Evolutionary conservation across 2,888 invertebrate genomes (phyloP), one percentile per base, ranked within the genome.

Genomic region (Acheta domesticus): DNA sequence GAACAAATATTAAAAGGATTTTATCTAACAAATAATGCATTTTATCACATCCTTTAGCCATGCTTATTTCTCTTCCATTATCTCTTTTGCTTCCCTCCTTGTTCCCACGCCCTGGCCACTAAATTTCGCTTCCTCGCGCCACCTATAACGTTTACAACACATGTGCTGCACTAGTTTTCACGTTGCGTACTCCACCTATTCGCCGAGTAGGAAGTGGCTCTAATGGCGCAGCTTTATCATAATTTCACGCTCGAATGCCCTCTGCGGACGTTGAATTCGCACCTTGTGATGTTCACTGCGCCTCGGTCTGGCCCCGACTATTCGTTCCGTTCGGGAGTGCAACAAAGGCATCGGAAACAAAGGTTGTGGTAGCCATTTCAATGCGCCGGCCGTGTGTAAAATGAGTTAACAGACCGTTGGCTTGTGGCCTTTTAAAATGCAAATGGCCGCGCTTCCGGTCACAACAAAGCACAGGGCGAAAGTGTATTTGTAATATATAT

Each of bases 381-480:
- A 62, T 62, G 62, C n/a, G 62, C 16, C n/a, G 62, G n/a, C 14
- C 62, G 14, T 8, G 14, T 62, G n/a, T n/a, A 62, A 62, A 62
- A 62, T 62, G 62, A 62, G 62, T 62, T 62, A 62, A 62, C 62
- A 62, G 62, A 62, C 62, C 62, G 62, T 62, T 62, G 62, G 62
- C 62, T 62, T 62, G 62, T 19, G 62, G 62, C 62, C 62, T 62
- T 62, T 62, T 62, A 62, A 62, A 62, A 62, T 62, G 62, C 62
- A 62, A 62, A 62, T 62, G 62, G 62, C n/a, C 4, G 62, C 62
- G 62, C 16, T 62, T 62, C 62, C 62, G 62, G 62, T 62, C 14
- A 62, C 62, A 62, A 62, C 62, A 62, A 62, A 62, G 62, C 62
- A 5, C n/a, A n/a, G n/a, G 14, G 1, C 62, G 62, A 19, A 19